These are phyloP conservation scores for Drosophila austrosaltans DNA, from an alignment of 2,888 invertebrate genomes.

Conservation along the genomic window DNA sequence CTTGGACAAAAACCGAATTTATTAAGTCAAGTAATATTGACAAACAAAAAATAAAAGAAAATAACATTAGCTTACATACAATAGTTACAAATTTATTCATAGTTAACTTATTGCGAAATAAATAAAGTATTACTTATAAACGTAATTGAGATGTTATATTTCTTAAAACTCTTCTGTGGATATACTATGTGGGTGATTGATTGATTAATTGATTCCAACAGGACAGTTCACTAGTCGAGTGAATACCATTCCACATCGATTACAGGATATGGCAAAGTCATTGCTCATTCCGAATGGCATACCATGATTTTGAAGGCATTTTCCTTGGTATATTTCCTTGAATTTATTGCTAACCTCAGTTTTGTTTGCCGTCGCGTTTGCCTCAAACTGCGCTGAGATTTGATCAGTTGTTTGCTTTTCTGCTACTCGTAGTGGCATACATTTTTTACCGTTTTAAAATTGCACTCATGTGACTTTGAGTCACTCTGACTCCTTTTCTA, in stretches of 20 bases:
- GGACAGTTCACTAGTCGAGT: background rate
- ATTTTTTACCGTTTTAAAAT: conserved; percentile 53
- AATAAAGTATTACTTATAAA: too few relatives aligned
- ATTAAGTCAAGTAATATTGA: too few relatives aligned
- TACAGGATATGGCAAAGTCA: conserved; percentile 8
- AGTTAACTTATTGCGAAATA: too few relatives aligned
- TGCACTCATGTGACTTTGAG: conserved; percentile 49
- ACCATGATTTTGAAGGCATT: conserved; percentile 15
- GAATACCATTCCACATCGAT: background rate
- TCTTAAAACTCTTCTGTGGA: background rate
- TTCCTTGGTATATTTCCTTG: conserved; percentile 38
- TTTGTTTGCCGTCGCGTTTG: conserved; percentile 26
- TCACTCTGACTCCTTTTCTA: conserved; percentile 10
- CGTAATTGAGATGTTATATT: too few relatives aligned
- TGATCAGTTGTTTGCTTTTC: conserved; percentile 59
- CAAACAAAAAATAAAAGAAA: too few relatives aligned
- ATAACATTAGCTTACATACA: too few relatives aligned
- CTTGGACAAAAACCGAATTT: too few relatives aligned
- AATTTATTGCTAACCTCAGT: conserved; percentile 50
- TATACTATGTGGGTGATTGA: background rate
- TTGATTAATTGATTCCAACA: background rate
- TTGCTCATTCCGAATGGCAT: conserved; percentile 5
- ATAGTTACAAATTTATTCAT: too few relatives aligned
- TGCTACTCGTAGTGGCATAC: conserved; percentile 23
- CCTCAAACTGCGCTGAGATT: conserved; percentile 50